Base-by-base conservation (phyloP, 2,888 invertebrate genomes). In the Encarsia formosa region DNA sequence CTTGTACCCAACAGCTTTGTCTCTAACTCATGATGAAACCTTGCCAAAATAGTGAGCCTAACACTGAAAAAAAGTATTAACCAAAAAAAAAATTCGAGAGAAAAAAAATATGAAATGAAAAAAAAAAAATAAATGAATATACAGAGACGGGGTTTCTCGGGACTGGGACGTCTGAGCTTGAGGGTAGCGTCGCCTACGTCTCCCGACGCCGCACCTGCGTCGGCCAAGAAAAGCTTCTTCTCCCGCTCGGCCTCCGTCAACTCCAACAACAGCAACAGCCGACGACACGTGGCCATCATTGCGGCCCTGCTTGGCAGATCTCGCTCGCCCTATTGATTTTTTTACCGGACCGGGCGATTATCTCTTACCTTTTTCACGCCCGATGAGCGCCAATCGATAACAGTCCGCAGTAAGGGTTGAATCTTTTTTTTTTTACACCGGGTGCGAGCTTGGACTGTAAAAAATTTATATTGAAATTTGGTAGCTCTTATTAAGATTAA, bases 271-370 rank as follows among this genome's bases (percentile, higher is more conserved):
- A 63, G 62, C 53, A 61, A 55, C 59, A 59, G 57, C 49, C 44
- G 61, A 59, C 61, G 63, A 51, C 63, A 61, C 59, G 59, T 63
- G 52, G 61, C 66, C 54, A 59, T 69, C 42, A 62, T 65, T 59
- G 64, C 63, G 54, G 66, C 63, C 56, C 56, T 66, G 54, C 67
- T 65, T 63, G 64, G 49, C 58, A 64, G 48, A 63, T 51, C 53
- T 41, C 60, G 45, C 66, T 59, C 49, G n/a, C n/a, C n/a, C n/a
- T n/a, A n/a, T n/a, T n/a, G n/a, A n/a, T n/a, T n/a, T n/a, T n/a
- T n/a, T n/a, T n/a, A n/a, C n/a, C n/a, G n/a, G n/a, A n/a, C n/a
- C n/a, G n/a, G n/a, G n/a, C n/a, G n/a, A n/a, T n/a, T n/a, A n/a
- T n/a, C n/a, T n/a, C n/a, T n/a, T n/a, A n/a, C n/a, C n/a, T n/a